phyloP scores from a whole-genome alignment of 2,113 vertebrate genomes.

The Rhadina sibilatrix region DNA sequence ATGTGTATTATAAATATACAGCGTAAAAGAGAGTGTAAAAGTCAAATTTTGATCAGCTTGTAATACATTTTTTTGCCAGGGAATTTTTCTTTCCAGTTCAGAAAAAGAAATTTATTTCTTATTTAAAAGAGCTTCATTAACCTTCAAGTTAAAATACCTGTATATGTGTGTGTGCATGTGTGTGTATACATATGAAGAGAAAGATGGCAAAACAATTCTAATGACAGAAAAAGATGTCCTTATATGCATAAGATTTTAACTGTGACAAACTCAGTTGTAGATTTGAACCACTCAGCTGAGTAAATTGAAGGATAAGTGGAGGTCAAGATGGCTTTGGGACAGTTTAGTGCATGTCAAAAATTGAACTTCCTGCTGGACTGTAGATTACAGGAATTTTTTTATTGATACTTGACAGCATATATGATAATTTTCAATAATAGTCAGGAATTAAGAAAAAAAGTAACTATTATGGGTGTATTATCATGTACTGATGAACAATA shows the following conservation, averaged over 20 bases:
- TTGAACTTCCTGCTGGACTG: neutral
- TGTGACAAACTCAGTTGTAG: neutral
- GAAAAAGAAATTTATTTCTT: neutral
- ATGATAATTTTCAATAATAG: neutral
- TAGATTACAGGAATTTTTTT: neutral
- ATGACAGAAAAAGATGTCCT: neutral
- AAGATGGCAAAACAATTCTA: neutral
- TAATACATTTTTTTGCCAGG: neutral
- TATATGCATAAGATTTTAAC: neutral
- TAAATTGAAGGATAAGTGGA: neutral
- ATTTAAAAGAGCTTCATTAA: neutral
- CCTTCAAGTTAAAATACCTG: neutral
- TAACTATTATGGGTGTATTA: neutral
- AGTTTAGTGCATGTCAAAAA: neutral
- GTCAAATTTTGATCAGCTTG: neutral
- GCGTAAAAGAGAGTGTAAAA: neutral
- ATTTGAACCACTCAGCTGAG: neutral
- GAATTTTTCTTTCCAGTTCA: neutral
- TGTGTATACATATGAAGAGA: neutral
- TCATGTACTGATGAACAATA: neutral
- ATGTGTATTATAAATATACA: neutral
- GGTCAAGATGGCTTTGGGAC: neutral
- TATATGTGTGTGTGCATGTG: fast-evolving
- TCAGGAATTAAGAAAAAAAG: neutral
- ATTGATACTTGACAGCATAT: neutral